Percentiles rank a stretch among this genome's conserved stretches.
Conservation (phyloP, 2,113 vertebrate species). For the Poeciliopsis turrubarensis region DNA sequence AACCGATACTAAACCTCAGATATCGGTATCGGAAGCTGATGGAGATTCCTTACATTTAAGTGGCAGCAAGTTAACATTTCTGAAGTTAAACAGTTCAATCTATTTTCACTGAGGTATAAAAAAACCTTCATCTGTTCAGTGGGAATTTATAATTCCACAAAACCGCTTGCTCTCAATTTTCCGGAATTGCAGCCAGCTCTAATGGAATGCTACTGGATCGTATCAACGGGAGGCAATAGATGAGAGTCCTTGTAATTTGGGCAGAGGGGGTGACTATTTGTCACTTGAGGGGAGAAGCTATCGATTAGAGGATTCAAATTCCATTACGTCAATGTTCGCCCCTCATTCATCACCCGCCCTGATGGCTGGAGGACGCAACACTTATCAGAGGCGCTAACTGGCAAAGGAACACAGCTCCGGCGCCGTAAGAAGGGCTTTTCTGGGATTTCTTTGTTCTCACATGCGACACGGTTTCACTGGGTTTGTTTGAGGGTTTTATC, state of each 20-base stretch:
- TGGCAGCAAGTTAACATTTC: conserved; percentile 7
- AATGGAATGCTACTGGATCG: conserved; percentile 76
- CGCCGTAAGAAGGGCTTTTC: background rate
- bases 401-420: background rate
- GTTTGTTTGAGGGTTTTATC: conserved; percentile 36
- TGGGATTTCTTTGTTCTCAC: background rate
- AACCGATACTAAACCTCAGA: too few species aligned
- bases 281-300: conserved; percentile 79
- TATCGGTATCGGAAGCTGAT: too few species aligned
- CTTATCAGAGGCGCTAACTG: conserved; percentile 44
- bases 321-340: conserved; percentile 69
- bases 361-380: conserved; percentile 44
- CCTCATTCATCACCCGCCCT: conserved; percentile 71
- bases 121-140: conserved; percentile 38
- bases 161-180: conserved; percentile 74
- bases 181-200: conserved; percentile 64
- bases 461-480: background rate
- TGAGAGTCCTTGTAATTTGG: conserved; percentile 72
- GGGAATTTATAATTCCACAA: conserved; percentile 67
- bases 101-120: conserved; percentile 9
- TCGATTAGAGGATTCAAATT: conserved; percentile 80
- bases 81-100: conserved; percentile 20
- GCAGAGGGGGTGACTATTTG: conserved; percentile 75
- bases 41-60: too few species aligned
- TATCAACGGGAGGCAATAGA: conserved; percentile 72